A percentile compares a stretch with the other conserved stretches of the same genome.
These are phyloP conservation scores for Iphiclides podalirius DNA, from an alignment of 2,888 invertebrate genomes.

Conservation along the genomic window DNA sequence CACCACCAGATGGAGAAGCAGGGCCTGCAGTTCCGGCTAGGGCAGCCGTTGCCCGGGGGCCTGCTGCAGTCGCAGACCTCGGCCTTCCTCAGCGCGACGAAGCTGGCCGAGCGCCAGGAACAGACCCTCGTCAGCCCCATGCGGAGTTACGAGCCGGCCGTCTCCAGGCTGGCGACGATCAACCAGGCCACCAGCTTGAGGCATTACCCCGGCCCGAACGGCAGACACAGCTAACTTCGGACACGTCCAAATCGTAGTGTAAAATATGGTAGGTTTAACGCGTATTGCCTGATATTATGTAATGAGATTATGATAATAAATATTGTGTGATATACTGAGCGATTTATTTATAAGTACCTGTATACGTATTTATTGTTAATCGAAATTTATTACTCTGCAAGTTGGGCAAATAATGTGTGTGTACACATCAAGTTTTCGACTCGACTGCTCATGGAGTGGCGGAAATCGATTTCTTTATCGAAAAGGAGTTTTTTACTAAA, in stretches of 20 bases:
- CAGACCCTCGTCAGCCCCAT: slow-evolving; percentile 37
- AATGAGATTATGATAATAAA: slow-evolving; percentile 19
- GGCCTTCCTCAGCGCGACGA: slow-evolving; percentile 63
- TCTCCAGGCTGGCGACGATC: slow-evolving; percentile 55
- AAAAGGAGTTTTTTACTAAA: no score
- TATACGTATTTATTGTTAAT: no score
- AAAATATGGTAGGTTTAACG: slow-evolving; percentile 16
- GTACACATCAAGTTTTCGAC: no score
- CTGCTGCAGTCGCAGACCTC: slow-evolving; percentile 66
- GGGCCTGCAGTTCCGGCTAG: slow-evolving; percentile 59
- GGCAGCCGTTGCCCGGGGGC: slow-evolving; percentile 62
- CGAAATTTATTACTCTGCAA: no score
- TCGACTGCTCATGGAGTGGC: no score
- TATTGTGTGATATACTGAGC: slow-evolving; percentile 18
- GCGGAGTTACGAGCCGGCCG: background rate
- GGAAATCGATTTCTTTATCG: no score
- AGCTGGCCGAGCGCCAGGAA: slow-evolving; percentile 41
- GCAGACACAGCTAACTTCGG: slow-evolving; percentile 59
- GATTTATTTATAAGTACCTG: no score
- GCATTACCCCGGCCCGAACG: slow-evolving; percentile 62
- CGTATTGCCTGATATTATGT: slow-evolving; percentile 22
- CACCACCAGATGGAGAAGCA: slow-evolving; percentile 95
- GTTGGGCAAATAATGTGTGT: no score
- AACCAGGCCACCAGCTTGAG: slow-evolving; percentile 60
- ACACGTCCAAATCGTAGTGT: slow-evolving; percentile 19